Evolutionary conservation across 1,140 invertebrate genomes (phyloP).

Genomic region (Dendroctonus valens): DNA sequence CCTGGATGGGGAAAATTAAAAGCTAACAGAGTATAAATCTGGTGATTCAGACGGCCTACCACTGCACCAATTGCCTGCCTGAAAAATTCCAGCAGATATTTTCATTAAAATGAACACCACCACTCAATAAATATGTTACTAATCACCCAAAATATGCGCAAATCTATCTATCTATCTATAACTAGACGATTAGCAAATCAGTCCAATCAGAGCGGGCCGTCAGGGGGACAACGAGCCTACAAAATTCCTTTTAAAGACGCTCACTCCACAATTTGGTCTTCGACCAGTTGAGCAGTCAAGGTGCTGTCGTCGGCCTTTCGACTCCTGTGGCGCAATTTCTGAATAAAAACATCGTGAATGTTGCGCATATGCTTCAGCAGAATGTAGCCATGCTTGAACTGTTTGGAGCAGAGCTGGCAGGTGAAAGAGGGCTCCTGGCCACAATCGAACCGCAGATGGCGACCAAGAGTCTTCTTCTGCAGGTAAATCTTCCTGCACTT

Average conservation of each 20-base stretch:
- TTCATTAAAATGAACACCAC: too few relatives aligned
- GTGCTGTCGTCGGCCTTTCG: not conserved
- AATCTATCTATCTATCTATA: not conserved
- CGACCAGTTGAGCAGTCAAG: not conserved
- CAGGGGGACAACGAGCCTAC: not conserved
- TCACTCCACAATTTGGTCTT: not conserved
- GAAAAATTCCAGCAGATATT: too few relatives aligned
- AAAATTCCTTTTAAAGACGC: not conserved
- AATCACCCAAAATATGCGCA: not conserved
- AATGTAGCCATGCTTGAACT: constrained; percentile 54
- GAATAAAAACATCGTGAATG: constrained; percentile 24
- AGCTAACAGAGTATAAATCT: too few relatives aligned
- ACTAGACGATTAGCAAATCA: not conserved
- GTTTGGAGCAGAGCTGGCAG: constrained; percentile 56
- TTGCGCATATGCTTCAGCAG: constrained; percentile 51
- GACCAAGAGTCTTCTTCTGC: constrained; percentile 55
- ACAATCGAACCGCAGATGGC: constrained; percentile 57
- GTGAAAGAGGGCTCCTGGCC: constrained; percentile 66
- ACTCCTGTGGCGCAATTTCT: constrained; percentile 25
- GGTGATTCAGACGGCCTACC: too few relatives aligned
- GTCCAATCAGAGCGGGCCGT: not conserved
- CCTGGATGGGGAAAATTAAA: too few relatives aligned
- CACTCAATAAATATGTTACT: too few relatives aligned
- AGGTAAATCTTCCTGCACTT: constrained; percentile 61
- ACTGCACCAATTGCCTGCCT: too few relatives aligned